A percentile compares a stretch with the other conserved stretches of the same genome.
phyloP scores from a whole-genome alignment of 2,888 invertebrate genomes.

The Sesamia inferens region DNA sequence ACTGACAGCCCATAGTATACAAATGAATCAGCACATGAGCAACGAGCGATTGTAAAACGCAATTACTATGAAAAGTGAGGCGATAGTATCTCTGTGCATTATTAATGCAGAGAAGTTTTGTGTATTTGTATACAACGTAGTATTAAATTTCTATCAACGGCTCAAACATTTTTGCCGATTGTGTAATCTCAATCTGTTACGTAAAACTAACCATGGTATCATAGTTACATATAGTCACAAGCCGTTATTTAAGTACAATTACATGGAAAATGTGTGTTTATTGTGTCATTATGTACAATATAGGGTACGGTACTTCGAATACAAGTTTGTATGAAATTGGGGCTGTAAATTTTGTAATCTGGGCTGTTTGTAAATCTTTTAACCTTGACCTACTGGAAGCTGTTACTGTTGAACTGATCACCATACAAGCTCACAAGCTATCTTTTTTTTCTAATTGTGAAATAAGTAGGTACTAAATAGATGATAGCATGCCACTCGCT shows the following conservation, averaged over 20 bases:
- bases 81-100: constrained; percentile 67
- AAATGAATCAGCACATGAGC: constrained; percentile 44
- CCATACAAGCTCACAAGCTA: too few relatives aligned
- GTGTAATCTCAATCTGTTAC: constrained; percentile 54
- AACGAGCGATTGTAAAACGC: constrained; percentile 38
- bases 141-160: constrained; percentile 62
- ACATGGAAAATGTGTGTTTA: constrained; percentile 19
- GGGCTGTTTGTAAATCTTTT: too few relatives aligned
- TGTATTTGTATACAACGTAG: constrained; percentile 57
- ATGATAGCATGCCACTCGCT: background rate
- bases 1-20: constrained; percentile 14
- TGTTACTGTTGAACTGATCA: background rate
- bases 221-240: constrained; percentile 16
- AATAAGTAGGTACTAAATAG: background rate
- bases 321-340: constrained; percentile 9
- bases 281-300: constrained; percentile 37
- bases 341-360: background rate
- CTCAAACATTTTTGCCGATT: constrained; percentile 52
- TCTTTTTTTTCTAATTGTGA: background rate
- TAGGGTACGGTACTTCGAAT: constrained; percentile 2
- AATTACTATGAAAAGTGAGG: constrained; percentile 40
- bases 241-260: constrained; percentile 26
- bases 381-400: background rate
- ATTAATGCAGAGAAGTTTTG: constrained; percentile 65
- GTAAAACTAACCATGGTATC: constrained; percentile 24